These are phyloP conservation scores for Motacilla tschutschensis DNA, from an alignment of 2,113 vertebrate species.

Conservation along the genomic window DNA sequence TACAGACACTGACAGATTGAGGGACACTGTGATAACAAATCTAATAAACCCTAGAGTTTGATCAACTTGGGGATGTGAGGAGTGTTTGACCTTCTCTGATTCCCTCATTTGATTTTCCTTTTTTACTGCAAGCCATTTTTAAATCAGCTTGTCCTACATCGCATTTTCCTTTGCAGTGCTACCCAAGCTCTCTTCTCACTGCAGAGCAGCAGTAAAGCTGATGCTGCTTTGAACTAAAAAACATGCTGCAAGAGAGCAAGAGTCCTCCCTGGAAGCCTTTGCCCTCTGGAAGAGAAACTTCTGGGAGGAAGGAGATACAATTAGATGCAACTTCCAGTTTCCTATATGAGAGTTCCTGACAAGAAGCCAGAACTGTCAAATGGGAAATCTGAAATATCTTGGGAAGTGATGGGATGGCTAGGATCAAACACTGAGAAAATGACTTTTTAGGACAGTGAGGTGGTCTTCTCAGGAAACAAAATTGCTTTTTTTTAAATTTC, in stretches of 20 bases:
- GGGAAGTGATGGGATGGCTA: not conserved
- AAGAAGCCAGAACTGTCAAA: not conserved
- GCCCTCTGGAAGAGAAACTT: not conserved
- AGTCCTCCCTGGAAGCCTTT: not conserved
- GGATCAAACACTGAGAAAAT: not conserved
- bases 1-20: not conserved
- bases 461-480: not conserved
- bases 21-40: not conserved
- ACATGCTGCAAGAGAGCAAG: not conserved
- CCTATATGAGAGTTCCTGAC: not conserved
- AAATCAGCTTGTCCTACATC: slow-evolving; percentile 38
- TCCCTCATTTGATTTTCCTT: not conserved
- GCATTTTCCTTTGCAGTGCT: slow-evolving; percentile 3
- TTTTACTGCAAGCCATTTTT: slow-evolving; percentile 15
- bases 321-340: not conserved
- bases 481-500: not conserved
- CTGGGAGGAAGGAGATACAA: not conserved
- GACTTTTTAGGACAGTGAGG: not conserved
- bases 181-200: not conserved
- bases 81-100: slow-evolving; percentile 45
- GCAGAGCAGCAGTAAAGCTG: not conserved
- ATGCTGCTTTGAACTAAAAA: slow-evolving; percentile 5
- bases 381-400: not conserved
- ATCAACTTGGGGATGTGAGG: not conserved
- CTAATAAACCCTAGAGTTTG: slow-evolving; percentile 13